Evolutionary conservation across 2,888 invertebrate genomes (phyloP), one percentile per base, ranked within the genome.

Genomic region (Lasioglossum leucozonium): DNA sequence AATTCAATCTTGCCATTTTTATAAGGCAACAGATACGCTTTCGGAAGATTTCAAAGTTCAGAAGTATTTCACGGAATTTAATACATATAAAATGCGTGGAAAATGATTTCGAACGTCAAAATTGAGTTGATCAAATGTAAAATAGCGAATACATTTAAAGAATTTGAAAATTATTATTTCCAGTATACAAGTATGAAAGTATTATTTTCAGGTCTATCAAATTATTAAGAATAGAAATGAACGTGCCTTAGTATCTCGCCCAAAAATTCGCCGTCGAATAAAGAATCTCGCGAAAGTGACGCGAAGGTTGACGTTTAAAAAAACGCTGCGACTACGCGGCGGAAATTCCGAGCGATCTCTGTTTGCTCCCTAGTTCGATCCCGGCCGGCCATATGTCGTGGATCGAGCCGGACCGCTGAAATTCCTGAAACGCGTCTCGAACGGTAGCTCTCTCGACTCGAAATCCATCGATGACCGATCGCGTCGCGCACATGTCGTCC

Each of bases 401-500:
- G 67, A 67, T 67, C 67, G 67, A 37, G 44, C 0, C 30, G n/a
- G 55, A 13, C 51, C 34, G 3, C 34, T 42, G 30, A 65, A 82
- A 81, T 85, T 74, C 72, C 34, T 16, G 47, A 82, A 79, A 79
- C 72, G 58, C 40, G 58, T 51, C 81, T 75, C 58, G 67, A 37
- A 37, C 22, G 34, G 30, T 34, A 18, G 26, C 34, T 34, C 18
- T 34, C 18, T 18, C 34, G 34, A 30, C 3, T 65, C 65, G 62
- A 62, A 62, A 62, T 67, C 67, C 30, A 13, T 4, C n/a, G n/a
- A 4, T 37, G 79, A n/a, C 65, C 71, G 58, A 67, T 55, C 80
- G 26, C 77, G 67, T 87, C 78, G 55, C 44, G 67, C 87, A 87
- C 82, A 86, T 81, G 87, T 78, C 77, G 47, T 37, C 72, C 62